Percentiles rank a stretch among this genome's conserved stretches.
These are phyloP conservation scores for Cancer borealis DNA, from an alignment of 2,888 invertebrate genomes.

Conservation along the genomic window DNA sequence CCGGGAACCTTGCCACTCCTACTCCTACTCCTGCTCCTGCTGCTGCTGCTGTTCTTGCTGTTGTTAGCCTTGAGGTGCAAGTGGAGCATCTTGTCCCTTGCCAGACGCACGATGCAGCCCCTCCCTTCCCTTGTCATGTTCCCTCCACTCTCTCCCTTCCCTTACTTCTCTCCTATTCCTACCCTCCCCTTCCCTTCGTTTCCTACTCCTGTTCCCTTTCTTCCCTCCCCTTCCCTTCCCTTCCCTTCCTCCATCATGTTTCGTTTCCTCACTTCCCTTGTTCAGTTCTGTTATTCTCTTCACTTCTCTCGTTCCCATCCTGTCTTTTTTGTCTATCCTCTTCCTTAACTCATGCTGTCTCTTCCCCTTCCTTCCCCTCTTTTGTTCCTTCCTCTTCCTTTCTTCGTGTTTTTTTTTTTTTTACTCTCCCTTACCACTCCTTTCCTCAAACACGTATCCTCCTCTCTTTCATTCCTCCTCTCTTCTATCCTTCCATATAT, in stretches of 20 bases:
- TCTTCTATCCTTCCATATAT: neutral
- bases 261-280: neutral
- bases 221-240: too few relatives aligned
- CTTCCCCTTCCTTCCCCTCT: too few relatives aligned
- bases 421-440: neutral
- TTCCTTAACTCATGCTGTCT: too few relatives aligned
- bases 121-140: neutral
- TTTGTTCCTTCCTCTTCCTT: neutral
- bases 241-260: neutral
- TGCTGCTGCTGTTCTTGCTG: neutral
- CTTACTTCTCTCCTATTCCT: neutral
- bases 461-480: neutral
- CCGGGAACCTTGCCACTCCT: neutral
- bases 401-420: neutral
- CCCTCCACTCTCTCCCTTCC: neutral
- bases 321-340: neutral
- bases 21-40: neutral
- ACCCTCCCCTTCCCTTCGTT: neutral
- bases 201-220: neutral
- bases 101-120: conserved; percentile 42
- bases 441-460: neutral
- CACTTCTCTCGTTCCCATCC: neutral
- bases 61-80: conserved; percentile 35
- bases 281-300: too few relatives aligned
- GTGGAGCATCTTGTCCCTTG: conserved; percentile 12